Evolutionary conservation across 1,140 invertebrate species (phyloP), one percentile per base, ranked within the genome.

Genomic region (Bursaphelenchus mucronatus): DNA sequence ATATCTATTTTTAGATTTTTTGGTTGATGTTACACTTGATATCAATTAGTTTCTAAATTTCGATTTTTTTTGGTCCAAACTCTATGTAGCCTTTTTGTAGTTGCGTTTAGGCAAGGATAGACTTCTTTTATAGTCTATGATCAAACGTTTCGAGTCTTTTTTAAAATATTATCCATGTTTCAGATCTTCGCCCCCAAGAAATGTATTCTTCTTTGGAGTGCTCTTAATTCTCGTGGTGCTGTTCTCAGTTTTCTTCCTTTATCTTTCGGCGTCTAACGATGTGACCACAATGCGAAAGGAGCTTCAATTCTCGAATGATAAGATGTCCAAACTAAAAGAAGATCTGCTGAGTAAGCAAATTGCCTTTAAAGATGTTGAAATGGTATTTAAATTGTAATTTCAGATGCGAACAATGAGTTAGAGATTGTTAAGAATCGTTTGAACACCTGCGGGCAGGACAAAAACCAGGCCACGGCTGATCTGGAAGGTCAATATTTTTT

Each of bases 191-290:
- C 40, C 55, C 1, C 21, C 56, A 10, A 39, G 63, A 11, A 64
- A 64, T n/a, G 50, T 52, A 5, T 41, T 45, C n/a, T 64, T 61
- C 15, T 64, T 64, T 41, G 51, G 57, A 15, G 49, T 64, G 47
- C 51, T 64, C 8, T 46, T 64, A 8, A 43, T 15, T 9, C 41
- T 64, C 13, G 57, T 64, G 9, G 39, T 61, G 8, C n/a, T 64
- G 9, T 64, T 64, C 44, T 66, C 63, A n/a, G 10, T 51, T 3
- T 57, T 64, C 51, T 64, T 61, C 41, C 51, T 64, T n/a, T 64
- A 64, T 43, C 30, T 39, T 39, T 41, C 57, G 9, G 63, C 63
- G 41, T 64, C 63, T n/a, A 65, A 43, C 41, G 63, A 64, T 13
- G 63, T 19, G 15, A 15, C 55, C 8, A 41, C 21, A 8, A 19